Conservation (phyloP, 1,140 invertebrate species). For the Scylla paramamosain region DNA sequence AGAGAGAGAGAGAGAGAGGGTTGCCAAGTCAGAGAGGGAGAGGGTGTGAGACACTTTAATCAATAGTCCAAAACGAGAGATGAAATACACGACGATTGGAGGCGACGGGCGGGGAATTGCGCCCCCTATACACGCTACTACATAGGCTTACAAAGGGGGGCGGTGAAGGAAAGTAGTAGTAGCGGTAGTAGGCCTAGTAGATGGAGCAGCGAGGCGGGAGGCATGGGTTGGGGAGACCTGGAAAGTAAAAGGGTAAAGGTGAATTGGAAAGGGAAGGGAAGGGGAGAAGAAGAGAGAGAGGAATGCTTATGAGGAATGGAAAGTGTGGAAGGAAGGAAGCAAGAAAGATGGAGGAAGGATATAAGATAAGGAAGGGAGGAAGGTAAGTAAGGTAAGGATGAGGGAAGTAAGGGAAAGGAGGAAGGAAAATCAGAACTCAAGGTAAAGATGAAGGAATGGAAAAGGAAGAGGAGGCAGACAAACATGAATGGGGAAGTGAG, state of each 20-base stretch:
- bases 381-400: not conserved
- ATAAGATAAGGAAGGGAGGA: not conserved
- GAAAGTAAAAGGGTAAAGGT: not conserved
- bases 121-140: not conserved
- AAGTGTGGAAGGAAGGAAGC: not conserved
- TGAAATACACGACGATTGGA: slow-evolving; percentile 49
- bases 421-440: not conserved
- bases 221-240: not conserved
- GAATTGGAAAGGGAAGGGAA: not conserved
- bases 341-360: not conserved
- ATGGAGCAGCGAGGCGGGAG: not conserved
- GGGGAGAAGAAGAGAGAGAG: not conserved
- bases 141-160: not conserved
- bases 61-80: slow-evolving; percentile 53
- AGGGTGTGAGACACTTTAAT: slow-evolving; percentile 28
- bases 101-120: not conserved
- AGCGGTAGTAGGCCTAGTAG: not conserved
- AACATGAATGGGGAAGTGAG: not conserved
- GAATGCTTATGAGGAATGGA: not conserved
- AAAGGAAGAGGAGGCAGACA: not conserved
- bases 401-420: not conserved
- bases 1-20: not conserved
- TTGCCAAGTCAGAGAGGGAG: not conserved
- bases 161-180: not conserved
- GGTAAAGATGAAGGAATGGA: not conserved